Base-by-base conservation (phyloP, 2,113 vertebrate species). In the Oryzias woworae region DNA sequence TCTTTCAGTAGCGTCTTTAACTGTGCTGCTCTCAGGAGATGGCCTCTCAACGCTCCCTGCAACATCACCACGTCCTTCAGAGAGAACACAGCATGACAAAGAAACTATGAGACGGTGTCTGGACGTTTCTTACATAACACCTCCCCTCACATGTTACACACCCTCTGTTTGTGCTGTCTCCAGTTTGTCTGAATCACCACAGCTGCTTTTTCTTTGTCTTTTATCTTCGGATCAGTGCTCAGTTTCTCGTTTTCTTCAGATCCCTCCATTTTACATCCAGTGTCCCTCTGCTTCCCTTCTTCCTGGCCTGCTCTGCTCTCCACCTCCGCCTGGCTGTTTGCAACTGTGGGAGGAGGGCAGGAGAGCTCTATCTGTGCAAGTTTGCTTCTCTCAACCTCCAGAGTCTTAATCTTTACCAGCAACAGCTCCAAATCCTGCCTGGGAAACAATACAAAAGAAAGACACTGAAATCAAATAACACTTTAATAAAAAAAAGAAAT, bases 1-100 rank as follows among this genome's bases (percentile, higher is more conserved):
- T 71, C 52, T 59, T 50, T 77, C 17, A 31, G 75, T 50, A 81
- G 62, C 51, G 71, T 46, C 55, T 44, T 69, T 43, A 94, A 79
- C 36, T 89, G 89, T 2, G 85, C 89, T 22, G 85, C 75, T 71
- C 93, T 90, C 20, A 85, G 66, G 44, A 91, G 78, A 61, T 96
- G 94, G 42, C 91, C 94, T 78, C 92, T 89, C 72, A 95, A 82
- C 48, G 87, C 90, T 10, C 94, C 91, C 86, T 96, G 95, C 64
- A 97, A 82, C 68, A 83, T 51, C 5, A 82, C 72, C 0, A 85
- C 69, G 15, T 83, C 93, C 96, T 96, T 59, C 10, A 51, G 28
- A 76, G 0, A 57, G 44, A 52, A 70, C 5, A 22, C 2, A 46
- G 17, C 68, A 50, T 52, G 22, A 48, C 7, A 16, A 45, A 50